A percentile compares a stretch with the other conserved stretches of the same genome.
phyloP scores from a whole-genome alignment of 2,888 invertebrate species.

The Schrankia costaestrigalis region DNA sequence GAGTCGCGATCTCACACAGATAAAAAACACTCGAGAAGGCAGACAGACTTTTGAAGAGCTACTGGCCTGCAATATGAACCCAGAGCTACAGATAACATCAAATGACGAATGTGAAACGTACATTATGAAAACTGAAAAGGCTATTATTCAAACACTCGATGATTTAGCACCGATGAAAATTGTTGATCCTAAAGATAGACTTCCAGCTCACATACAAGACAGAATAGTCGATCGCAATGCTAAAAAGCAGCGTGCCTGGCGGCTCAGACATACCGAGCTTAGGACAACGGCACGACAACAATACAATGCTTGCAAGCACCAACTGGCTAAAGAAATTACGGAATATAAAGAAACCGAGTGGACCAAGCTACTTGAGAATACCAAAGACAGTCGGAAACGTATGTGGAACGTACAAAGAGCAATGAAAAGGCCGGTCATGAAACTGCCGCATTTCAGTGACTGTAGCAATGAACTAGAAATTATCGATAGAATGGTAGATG shows the following conservation, averaged over 20 bases:
- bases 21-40: too few relatives aligned
- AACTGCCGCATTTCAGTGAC: not conserved
- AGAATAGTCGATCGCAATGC: not conserved
- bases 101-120: too few relatives aligned
- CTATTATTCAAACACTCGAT: too few relatives aligned
- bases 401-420: not conserved
- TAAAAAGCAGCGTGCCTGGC: slow-evolving; percentile 1
- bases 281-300: not conserved
- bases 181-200: not conserved
- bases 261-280: not conserved
- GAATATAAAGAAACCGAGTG: not conserved
- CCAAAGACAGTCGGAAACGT: not conserved
- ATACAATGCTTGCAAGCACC: not conserved
- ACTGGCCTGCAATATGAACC: too few relatives aligned
- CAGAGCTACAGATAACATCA: too few relatives aligned
- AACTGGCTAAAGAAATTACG: not conserved
- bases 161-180: not conserved
- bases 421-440: not conserved
- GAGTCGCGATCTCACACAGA: too few relatives aligned
- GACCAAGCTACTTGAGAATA: not conserved
- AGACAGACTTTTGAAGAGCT: too few relatives aligned
- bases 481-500: not conserved
- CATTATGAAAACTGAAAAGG: too few relatives aligned
- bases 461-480: not conserved
- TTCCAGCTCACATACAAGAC: not conserved